Evolutionary conservation across 2,888 invertebrate genomes (phyloP), one percentile per base, ranked within the genome.

Genomic region (Eupithecia tripunctaria): DNA sequence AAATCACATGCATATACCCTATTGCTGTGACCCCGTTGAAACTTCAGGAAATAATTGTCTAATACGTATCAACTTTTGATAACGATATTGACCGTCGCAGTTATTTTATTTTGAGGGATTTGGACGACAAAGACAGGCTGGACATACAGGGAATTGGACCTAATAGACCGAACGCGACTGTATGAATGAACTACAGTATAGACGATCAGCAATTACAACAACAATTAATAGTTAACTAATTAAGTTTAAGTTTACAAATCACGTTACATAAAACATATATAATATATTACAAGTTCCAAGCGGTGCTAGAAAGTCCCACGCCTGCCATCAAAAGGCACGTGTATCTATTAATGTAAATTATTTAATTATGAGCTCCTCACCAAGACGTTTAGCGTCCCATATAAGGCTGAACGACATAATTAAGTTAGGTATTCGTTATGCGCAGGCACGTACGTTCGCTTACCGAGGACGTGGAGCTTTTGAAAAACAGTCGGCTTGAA

Each of bases 351-450:
- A 71, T 71, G 65, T 66, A 74, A 77, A 74, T 76, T 66, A 76
- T 78, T 74, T 71, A 75, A 76, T 78, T 74, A 78, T 74, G 56
- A 72, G 73, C 72, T 86, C 86, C 86, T 88, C 83, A 60, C 73
- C 83, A 86, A 88, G 89, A 85, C 85, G 89, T 89, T 89, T 88
- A 90, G 89, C 88, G 88, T 87, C 84, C 83, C 84, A 88, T 88
- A 86, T 89, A 89, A 89, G 88, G 88, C 88, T 86, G 86, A 85
- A 87, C 87, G 82, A 86, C 87, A 89, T 90, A 89, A 90, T 91
- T 88, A 90, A 87, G 83, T 83, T 76, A 77, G 86, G 86, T 87
- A 85, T 91, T 91, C 88, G 87, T 89, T 90, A 91, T 91, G 89
- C 90, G 76, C 72, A 78, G 82, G 86, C 88, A 88, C 85, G 88